phyloP scores from a whole-genome alignment of 1,140 invertebrate species.

The Caenorhabditis latens region DNA sequence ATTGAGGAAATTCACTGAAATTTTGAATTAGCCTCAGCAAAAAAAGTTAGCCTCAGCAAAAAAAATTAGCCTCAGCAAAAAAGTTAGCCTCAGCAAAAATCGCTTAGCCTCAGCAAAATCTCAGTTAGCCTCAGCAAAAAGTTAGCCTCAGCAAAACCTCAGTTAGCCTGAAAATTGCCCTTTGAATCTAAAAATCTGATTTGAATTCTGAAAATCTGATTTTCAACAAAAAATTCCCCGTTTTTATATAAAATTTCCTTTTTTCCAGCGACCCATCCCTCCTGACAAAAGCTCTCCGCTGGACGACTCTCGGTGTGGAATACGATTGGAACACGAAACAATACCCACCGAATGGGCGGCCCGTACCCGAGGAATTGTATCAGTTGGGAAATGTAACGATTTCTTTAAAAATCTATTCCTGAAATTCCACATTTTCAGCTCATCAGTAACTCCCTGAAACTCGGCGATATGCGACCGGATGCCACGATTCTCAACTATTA shows the following conservation, averaged over 20 bases:
- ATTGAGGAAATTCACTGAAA: neutral
- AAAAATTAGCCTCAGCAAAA: no score
- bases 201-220: neutral
- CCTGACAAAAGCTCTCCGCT: slow-evolving; percentile 72
- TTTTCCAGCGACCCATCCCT: slow-evolving; percentile 50
- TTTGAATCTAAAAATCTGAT: neutral
- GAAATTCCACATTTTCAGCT: neutral
- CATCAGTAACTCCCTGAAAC: slow-evolving; percentile 63
- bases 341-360: slow-evolving; percentile 67
- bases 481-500: slow-evolving; percentile 76
- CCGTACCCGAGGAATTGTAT: slow-evolving; percentile 70
- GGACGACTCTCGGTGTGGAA: slow-evolving; percentile 80
- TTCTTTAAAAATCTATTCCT: neutral
- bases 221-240: slow-evolving; percentile 49
- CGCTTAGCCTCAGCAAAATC: neutral
- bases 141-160: no score
- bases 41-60: no score
- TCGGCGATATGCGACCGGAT: slow-evolving; percentile 70
- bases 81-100: no score
- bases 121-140: neutral
- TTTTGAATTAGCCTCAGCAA: no score
- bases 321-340: slow-evolving; percentile 80
- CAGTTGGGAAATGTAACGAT: slow-evolving; percentile 61
- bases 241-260: neutral
- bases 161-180: neutral